phyloP scores from a whole-genome alignment of 2,888 invertebrate genomes.

The Clusia tigrina region DNA sequence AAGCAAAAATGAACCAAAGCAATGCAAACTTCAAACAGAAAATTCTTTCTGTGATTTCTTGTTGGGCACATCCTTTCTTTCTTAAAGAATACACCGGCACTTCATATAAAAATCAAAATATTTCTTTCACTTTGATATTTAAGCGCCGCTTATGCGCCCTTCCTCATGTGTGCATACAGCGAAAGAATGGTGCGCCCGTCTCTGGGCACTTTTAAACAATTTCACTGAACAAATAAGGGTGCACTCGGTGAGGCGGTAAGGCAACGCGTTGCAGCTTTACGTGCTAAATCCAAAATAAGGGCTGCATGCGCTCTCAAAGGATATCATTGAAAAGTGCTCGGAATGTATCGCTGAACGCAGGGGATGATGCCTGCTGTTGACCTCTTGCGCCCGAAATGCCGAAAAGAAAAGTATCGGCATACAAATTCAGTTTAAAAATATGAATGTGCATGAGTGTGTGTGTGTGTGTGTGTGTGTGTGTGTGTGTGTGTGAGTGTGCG shows the following conservation, averaged over 20 bases:
- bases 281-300: background rate
- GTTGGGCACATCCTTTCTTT: too few relatives aligned
- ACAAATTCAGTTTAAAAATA: background rate
- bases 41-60: too few relatives aligned
- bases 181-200: background rate
- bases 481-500: too few relatives aligned
- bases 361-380: background rate
- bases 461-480: too few relatives aligned
- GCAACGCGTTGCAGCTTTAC: too few relatives aligned
- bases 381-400: background rate
- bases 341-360: background rate
- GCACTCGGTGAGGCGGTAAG: too few relatives aligned
- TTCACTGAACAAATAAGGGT: slow-evolving; percentile 6
- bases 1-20: too few relatives aligned
- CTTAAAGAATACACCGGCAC: too few relatives aligned
- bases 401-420: background rate
- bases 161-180: background rate
- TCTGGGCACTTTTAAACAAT: background rate
- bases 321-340: background rate
- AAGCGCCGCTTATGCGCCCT: too few relatives aligned
- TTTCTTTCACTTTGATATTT: background rate
- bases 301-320: background rate
- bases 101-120: background rate
- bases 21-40: too few relatives aligned
- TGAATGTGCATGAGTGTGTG: background rate